phyloP scores from a whole-genome alignment of 2,113 vertebrate species.

The Gnathonemus echidnorhynchus region DNA sequence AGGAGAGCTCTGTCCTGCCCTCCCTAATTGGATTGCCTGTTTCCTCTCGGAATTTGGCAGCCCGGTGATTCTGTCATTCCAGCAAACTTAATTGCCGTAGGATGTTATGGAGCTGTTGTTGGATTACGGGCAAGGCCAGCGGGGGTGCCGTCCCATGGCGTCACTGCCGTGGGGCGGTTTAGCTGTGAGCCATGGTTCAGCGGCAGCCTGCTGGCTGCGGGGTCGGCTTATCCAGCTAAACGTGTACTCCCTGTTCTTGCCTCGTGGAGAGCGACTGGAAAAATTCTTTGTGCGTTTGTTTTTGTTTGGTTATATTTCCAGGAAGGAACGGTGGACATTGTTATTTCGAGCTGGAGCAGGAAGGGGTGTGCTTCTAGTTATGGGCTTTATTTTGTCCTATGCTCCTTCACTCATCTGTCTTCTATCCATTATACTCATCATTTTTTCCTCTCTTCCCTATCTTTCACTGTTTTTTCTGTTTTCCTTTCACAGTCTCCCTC shows the following conservation, averaged over 20 bases:
- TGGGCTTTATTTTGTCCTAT: neutral
- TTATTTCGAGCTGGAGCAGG: neutral
- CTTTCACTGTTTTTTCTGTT: neutral
- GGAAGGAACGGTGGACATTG: neutral
- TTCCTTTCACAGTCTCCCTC: too few species aligned
- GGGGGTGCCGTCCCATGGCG: neutral
- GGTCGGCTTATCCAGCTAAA: neutral
- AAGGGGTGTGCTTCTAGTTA: neutral
- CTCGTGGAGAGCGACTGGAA: neutral
- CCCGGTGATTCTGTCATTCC: neutral
- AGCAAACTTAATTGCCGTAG: neutral
- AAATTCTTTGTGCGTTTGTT: neutral
- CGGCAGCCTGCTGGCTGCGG: neutral
- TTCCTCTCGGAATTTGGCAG: neutral
- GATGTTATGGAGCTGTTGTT: neutral
- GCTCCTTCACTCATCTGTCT: neutral
- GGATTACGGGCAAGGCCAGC: neutral
- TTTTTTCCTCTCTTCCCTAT: neutral
- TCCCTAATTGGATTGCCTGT: slow-evolving; percentile 1
- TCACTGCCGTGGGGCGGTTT: neutral
- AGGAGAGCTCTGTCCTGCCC: neutral
- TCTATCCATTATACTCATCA: neutral
- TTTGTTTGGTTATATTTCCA: neutral
- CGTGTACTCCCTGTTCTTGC: neutral
- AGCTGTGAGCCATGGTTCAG: neutral